Percentiles rank a stretch among this genome's conserved stretches.
Conservation (phyloP, 2,888 invertebrate species). For the Rhodophaea formosa region DNA sequence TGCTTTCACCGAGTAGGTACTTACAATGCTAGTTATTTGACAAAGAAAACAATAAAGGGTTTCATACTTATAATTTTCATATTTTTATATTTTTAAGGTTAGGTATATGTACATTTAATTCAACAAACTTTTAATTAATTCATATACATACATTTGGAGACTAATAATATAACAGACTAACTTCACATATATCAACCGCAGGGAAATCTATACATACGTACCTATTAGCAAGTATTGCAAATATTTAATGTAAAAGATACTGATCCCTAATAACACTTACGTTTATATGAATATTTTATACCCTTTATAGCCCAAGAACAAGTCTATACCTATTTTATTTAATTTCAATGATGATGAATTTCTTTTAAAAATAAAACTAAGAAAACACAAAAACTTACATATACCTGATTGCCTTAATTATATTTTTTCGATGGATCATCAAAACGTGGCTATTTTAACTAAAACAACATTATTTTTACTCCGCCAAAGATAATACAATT, state of each 20-base stretch:
- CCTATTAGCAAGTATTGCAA: slow-evolving; percentile 29
- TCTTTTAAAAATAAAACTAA: background rate
- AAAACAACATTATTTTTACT: too few species aligned
- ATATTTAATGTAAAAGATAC: slow-evolving; percentile 29
- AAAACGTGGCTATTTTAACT: too few species aligned
- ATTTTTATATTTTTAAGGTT: slow-evolving; percentile 49
- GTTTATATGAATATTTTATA: slow-evolving; percentile 26
- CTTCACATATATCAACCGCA: slow-evolving; percentile 36
- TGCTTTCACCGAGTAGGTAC: too few species aligned
- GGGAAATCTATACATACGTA: slow-evolving; percentile 37
- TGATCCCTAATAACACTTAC: slow-evolving; percentile 53
- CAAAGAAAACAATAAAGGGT: slow-evolving; percentile 18
- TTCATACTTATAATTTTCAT: slow-evolving; percentile 44
- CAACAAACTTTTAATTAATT: slow-evolving; percentile 54
- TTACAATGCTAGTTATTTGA: background rate
- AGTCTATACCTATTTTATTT: slow-evolving; percentile 16
- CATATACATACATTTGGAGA: slow-evolving; percentile 43
- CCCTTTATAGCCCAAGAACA: slow-evolving; percentile 45
- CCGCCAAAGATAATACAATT: background rate
- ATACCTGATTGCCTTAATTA: too few species aligned
- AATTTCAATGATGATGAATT: background rate
- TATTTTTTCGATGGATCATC: too few species aligned
- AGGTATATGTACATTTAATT: slow-evolving; percentile 64
- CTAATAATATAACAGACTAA: slow-evolving; percentile 44
- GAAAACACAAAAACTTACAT: too few species aligned